Conservation (phyloP, 1,140 invertebrate genomes). For the Orius laevigatus region DNA sequence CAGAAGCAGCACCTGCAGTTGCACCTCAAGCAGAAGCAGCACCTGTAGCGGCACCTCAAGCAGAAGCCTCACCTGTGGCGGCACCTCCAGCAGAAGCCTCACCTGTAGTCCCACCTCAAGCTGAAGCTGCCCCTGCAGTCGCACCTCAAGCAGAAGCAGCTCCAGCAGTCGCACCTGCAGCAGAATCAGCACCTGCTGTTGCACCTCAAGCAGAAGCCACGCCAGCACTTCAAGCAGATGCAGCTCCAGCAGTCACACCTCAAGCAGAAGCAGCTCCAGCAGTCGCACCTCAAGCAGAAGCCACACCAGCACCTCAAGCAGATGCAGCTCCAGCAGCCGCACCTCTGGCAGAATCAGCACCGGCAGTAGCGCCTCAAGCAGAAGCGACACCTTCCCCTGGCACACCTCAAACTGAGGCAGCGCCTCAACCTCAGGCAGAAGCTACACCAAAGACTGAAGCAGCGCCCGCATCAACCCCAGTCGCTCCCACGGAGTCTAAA, state of each 20-base stretch:
- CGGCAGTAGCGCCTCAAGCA: slow-evolving; percentile 17
- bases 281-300: slow-evolving; percentile 15
- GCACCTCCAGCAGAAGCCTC: slow-evolving; percentile 18
- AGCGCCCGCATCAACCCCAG: slow-evolving; percentile 24
- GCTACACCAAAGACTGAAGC: slow-evolving; percentile 29
- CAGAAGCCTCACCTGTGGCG: slow-evolving; percentile 13
- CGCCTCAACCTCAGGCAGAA: slow-evolving; percentile 17
- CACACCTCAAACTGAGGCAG: slow-evolving; percentile 15
- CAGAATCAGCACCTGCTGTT: slow-evolving; percentile 12
- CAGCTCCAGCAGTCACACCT: slow-evolving; percentile 15
- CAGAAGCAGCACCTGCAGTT: slow-evolving; percentile 16
- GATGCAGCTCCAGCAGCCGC: slow-evolving; percentile 17
- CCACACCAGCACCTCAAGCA: slow-evolving; percentile 15
- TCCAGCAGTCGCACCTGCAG: slow-evolving; percentile 17
- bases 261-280: slow-evolving; percentile 17
- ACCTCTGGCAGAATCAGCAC: slow-evolving; percentile 11
- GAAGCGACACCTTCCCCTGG: slow-evolving; percentile 19
- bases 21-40: slow-evolving; percentile 18
- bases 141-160: slow-evolving; percentile 16
- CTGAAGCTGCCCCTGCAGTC: slow-evolving; percentile 10
- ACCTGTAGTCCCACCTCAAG: slow-evolving; percentile 11
- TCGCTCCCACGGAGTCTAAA: slow-evolving; percentile 1
- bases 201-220: slow-evolving; percentile 12
- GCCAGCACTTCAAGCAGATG: neutral
- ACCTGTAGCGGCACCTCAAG: slow-evolving; percentile 5